phyloP scores from a whole-genome alignment of 2,797 vertebrate species.

The Phalloptychus januarius region DNA sequence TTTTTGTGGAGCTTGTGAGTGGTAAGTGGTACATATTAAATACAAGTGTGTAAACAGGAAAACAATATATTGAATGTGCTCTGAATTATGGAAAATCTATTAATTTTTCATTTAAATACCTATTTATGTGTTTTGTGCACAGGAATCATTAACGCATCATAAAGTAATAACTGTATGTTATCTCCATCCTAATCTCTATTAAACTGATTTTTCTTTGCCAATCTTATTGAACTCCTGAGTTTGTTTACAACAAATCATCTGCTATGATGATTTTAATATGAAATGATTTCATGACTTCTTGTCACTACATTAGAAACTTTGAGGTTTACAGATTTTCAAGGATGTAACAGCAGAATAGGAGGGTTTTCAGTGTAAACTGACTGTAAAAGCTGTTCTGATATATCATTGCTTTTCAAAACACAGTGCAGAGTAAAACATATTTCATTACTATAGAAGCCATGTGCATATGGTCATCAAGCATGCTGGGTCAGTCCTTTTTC shows the following conservation, averaged over 20 bases:
- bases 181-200: not conserved
- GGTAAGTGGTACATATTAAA: not conserved
- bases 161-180: not conserved
- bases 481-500: not conserved
- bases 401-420: not conserved
- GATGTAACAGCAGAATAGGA: not conserved
- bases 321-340: not conserved
- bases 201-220: not conserved
- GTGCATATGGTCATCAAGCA: not conserved
- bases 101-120: not conserved
- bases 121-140: not conserved
- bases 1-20: not conserved
- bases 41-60: not conserved
- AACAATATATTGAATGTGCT: not conserved
- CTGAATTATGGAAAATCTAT: not conserved
- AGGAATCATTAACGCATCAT: not conserved
- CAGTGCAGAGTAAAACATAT: not conserved
- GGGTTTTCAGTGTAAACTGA: not conserved
- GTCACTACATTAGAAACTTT: not conserved
- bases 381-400: not conserved
- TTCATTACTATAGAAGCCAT: not conserved
- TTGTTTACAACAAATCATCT: not conserved
- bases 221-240: not conserved
- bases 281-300: not conserved
- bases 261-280: not conserved